These are phyloP conservation scores for Oenanthe melanoleuca DNA, from an alignment of 2,113 vertebrate genomes.

Conservation along the genomic window DNA sequence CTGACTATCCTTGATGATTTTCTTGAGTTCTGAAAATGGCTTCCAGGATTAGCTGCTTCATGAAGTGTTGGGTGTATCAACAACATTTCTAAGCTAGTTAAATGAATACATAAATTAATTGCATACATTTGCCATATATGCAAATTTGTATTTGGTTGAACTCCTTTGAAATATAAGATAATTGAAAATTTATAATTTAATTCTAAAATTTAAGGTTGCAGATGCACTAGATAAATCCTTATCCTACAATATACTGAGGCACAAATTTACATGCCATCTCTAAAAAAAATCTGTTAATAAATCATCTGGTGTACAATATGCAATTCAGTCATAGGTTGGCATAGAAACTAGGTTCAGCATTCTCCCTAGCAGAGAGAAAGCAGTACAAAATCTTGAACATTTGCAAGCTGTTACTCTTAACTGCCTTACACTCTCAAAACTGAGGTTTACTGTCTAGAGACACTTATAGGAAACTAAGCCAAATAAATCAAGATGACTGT, in stretches of 20 bases:
- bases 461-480: not conserved
- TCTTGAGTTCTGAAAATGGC: not conserved
- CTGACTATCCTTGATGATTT: not conserved
- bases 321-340: not conserved
- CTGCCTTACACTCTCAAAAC: not conserved
- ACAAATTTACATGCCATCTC: not conserved
- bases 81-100: not conserved
- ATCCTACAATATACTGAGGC: not conserved
- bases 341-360: not conserved
- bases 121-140: not conserved
- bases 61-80: not conserved
- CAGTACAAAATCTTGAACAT: not conserved
- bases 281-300: not conserved
- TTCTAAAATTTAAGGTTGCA: not conserved
- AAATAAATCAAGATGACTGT: constrained; percentile 14
- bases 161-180: not conserved
- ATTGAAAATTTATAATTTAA: not conserved
- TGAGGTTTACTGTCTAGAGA: not conserved
- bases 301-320: not conserved
- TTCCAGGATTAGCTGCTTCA: not conserved
- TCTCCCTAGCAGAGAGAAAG: not conserved
- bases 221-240: not conserved
- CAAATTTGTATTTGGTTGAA: not conserved
- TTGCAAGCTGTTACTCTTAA: not conserved
- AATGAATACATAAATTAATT: not conserved